Base-by-base conservation (phyloP, 1,140 invertebrate genomes). In the Apis laboriosa region DNA sequence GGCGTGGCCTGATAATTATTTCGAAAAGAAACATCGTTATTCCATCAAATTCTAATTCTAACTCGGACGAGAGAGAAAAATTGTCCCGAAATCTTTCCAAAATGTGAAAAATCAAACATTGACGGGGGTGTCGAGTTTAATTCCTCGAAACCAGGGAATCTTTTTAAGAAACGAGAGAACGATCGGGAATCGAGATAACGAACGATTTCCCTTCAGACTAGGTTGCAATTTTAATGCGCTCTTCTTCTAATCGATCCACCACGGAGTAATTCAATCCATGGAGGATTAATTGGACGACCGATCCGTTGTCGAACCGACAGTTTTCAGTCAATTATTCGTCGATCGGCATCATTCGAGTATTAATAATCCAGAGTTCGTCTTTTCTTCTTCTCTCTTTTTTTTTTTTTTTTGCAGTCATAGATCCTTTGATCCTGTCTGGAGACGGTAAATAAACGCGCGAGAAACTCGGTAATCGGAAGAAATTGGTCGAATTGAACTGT, bases 281-380 rank as follows among this genome's bases (percentile, higher is more conserved):
- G 21, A 19, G 58, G 60, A 61, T 74, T 74, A 74, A 74, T 75
- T 61, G 72, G 58, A 75, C 56, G 72, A 34, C n/a, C 21, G 19
- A 51, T 12, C 8, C 19, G 49, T 7, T 43, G 19, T 24, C 34
- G 34, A 17, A 9, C 34, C 2, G 19, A 55, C 72, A 49, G 21
- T 49, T 75, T 61, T 60, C 72, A 61, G 72, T 49, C 72, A 61
- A 75, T 75, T 75, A 75, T 75, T 75, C 58, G 13, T 58, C 28
- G 28, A 58, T 17, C 51, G 15, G 8, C 72, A 9, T 60, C 72
- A n/a, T 7, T 21, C 56, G 34, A 49, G 53, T 24, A 17, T 13
- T 15, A 13, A 12, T 64, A 76, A 76, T 76, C 74, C n/a, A n/a
- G n/a, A n/a, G n/a, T 9, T 24, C 49, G 53, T 63, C 60, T 34